These are phyloP conservation scores for Rhagium mordax DNA, from an alignment of 2,888 invertebrate species.

Conservation along the genomic window DNA sequence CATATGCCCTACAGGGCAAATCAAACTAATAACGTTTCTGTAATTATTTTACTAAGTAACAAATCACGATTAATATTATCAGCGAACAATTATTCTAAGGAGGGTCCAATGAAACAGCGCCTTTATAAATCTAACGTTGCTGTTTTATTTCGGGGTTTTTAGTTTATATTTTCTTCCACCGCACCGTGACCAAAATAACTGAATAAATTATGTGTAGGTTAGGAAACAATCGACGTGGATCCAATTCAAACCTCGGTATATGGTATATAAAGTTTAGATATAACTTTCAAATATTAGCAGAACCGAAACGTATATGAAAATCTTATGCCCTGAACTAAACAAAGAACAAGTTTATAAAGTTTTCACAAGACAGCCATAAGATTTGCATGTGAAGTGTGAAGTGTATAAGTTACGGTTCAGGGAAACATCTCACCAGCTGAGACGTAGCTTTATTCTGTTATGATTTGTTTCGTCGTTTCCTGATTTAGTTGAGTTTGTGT, in stretches of 20 bases:
- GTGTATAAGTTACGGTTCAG: conserved; percentile 50
- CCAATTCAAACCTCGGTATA: neutral
- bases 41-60: too few species aligned
- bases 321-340: conserved; percentile 46
- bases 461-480: conserved; percentile 54
- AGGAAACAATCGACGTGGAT: neutral
- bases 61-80: too few species aligned
- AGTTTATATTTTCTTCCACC: too few species aligned
- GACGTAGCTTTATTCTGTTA: conserved; percentile 49
- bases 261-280: conserved; percentile 5
- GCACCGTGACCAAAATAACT: too few species aligned
- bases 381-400: conserved; percentile 56
- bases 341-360: conserved; percentile 52
- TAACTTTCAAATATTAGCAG: conserved; percentile 31
- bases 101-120: too few species aligned
- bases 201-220: too few species aligned
- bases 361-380: conserved; percentile 46
- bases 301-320: conserved; percentile 32
- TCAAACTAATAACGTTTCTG: neutral
- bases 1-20: neutral
- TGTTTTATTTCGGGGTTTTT: too few species aligned
- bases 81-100: too few species aligned
- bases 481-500: conserved; percentile 47
- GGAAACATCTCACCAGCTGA: conserved; percentile 42
- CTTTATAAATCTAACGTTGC: too few species aligned